Base-by-base conservation (phyloP, 2,888 invertebrate species). In the Temnothorax ravouxi region DNA sequence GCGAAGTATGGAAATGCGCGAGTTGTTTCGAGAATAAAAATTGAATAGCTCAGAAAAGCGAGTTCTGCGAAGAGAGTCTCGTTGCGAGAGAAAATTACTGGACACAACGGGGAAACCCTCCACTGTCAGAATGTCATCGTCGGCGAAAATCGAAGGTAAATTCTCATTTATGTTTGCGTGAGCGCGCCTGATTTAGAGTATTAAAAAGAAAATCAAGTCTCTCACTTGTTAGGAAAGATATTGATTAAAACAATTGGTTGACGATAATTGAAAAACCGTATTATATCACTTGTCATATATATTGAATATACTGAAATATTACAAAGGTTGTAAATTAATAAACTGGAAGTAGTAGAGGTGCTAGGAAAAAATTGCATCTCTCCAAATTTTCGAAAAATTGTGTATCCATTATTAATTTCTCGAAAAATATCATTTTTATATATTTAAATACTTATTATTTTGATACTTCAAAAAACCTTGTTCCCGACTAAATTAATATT, bases 91-190 rank as follows among this genome's bases (percentile, higher is more conserved):
- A 56, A 69, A 71, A 44, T 44, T 44, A 44, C 21, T 25, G 52
- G 54, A 67, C 67, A 34, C 44, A 76, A 50, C 66, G 25, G 25
- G 25, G 25, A 47, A 66, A 79, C 69, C 18, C 56, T 47, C 8
- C 52, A 67, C 62, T 50, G 50, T 67, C 74, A 79, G 44, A 72
- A 86, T 71, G 88, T 64, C 83, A 50, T 75, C 86, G 76, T 62
- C 88, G 72, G 85, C 76, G 83, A 86, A 66, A 83, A 79, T 89
- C 61, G 86, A 89, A 89, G 89, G 89, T 89, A 89, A 89, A 69
- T 64, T 76, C 34, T 82, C 54, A 18, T 9, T 47, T 74, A 47
- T 54, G 44, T 82, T 84, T 85, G 54, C 54, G 56, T n/a, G 44
- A 77, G 66, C 69, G 50, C 52, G 67, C 59, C 67, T 72, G 67